These are phyloP conservation scores for Bombus confusus DNA, from an alignment of 1,140 invertebrate genomes.

Conservation along the genomic window DNA sequence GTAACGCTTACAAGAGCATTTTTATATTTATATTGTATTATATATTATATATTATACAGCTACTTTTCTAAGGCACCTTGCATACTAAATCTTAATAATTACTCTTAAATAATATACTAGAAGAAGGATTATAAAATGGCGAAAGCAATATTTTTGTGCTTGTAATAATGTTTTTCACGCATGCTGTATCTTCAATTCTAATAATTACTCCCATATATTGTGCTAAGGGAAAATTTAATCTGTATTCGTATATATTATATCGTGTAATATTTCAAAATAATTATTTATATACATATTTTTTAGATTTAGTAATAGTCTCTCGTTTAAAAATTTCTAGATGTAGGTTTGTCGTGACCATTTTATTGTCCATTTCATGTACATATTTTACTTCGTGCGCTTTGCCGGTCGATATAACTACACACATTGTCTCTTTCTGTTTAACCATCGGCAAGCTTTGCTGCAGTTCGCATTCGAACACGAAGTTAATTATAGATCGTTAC, in stretches of 20 bases:
- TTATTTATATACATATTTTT: too few species aligned
- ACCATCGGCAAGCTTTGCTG: background rate
- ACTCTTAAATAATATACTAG: too few species aligned
- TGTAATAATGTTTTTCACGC: too few species aligned
- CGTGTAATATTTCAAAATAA: too few species aligned
- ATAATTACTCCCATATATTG: background rate
- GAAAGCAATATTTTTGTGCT: background rate
- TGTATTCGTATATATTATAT: background rate
- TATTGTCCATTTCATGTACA: background rate
- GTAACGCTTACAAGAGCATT: too few species aligned
- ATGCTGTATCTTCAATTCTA: background rate
- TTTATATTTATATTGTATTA: too few species aligned
- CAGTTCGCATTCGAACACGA: background rate
- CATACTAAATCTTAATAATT: too few species aligned
- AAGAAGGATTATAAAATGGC: background rate
- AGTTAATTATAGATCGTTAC: slow-evolving; percentile 25
- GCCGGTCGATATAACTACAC: background rate
- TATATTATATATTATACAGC: background rate
- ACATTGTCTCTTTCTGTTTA: slow-evolving; percentile 6
- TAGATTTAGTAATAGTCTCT: background rate
- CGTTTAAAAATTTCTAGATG: background rate
- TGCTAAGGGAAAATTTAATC: background rate
- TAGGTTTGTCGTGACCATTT: background rate
- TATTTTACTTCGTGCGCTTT: background rate
- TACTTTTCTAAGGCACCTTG: background rate